Evolutionary conservation across 2,797 vertebrate species (phyloP), one percentile per base, ranked within the genome.

Genomic region (Xerus rutilus): DNA sequence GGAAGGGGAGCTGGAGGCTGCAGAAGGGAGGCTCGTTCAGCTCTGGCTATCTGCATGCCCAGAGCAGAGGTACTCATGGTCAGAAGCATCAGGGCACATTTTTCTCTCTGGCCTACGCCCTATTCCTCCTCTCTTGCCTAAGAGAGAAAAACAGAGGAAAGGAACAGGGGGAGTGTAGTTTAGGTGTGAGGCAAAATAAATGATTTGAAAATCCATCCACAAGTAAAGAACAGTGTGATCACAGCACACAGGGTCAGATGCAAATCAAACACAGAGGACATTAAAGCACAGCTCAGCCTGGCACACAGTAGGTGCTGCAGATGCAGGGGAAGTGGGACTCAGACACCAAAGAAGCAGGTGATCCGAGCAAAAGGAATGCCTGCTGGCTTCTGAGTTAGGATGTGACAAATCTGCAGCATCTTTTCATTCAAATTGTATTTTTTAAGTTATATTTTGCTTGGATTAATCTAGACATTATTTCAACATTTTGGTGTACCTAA

Each of bases 391-490:
- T 23, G 39, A 70, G 82, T 47, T 15, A 35, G 14, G 64, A 18
- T 79, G 20, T 82, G 57, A 57, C 43, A 25, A 18, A 72, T 2
- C 28, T 18, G 12, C 14, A 76, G 39, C 57, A 65, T 12, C 57
- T 92, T 23, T 57, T 62, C 62, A 32, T 45, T 85, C 43, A 79
- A 90, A 82, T 11, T 49, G 23, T 39, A 90, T n/a, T 83, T 92
- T 39, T 86, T 72, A 78, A 91, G 14, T 45, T 23, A 13, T 6
- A n/a, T 59, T 95, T 94, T 65, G 62, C 76, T 93, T 81, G 67
- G 32, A 25, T 78, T 64, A 20, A 57, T 43, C 57, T 0, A 54
- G 52, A 49, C 86, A 72, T 59, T 47, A 88, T 78, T 91, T 67
- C 49, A 62, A 17, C 20, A 57, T 64, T 57, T 49, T 45, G 47